A percentile compares a stretch with the other conserved stretches of the same genome.
These are phyloP conservation scores for Chelon labrosus DNA, from an alignment of 2,797 vertebrate genomes.

Conservation along the genomic window DNA sequence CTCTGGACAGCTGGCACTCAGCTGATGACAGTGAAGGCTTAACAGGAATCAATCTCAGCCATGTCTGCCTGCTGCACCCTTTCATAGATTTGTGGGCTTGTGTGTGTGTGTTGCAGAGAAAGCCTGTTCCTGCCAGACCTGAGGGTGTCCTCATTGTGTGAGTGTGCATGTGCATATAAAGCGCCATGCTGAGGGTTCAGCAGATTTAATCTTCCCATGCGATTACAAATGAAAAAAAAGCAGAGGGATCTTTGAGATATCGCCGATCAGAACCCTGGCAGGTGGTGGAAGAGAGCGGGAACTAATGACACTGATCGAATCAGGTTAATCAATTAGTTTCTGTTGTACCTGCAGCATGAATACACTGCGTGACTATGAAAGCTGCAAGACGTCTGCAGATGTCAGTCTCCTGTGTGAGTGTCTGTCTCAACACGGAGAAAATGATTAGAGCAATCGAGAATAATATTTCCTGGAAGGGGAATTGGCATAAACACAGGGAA, in stretches of 20 bases:
- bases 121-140: slow-evolving; percentile 53
- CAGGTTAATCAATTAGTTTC: slow-evolving; percentile 57
- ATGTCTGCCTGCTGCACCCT: slow-evolving; percentile 56
- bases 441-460: slow-evolving; percentile 23
- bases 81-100: slow-evolving; percentile 50
- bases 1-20: slow-evolving; percentile 82
- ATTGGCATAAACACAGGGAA: neutral
- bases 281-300: slow-evolving; percentile 46
- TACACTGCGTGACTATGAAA: slow-evolving; percentile 30
- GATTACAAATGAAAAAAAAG: slow-evolving; percentile 62
- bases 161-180: slow-evolving; percentile 10
- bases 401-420: slow-evolving; percentile 22
- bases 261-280: slow-evolving; percentile 35
- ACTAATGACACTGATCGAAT: slow-evolving; percentile 46
- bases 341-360: slow-evolving; percentile 25
- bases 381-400: slow-evolving; percentile 10
- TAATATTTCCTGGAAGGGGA: slow-evolving; percentile 16
- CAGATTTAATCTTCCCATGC: slow-evolving; percentile 61
- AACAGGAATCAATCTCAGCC: slow-evolving; percentile 72
- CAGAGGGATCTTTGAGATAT: slow-evolving; percentile 50
- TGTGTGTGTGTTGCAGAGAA: slow-evolving; percentile 23
- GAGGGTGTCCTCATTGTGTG: slow-evolving; percentile 32
- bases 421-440: neutral
- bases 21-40: slow-evolving; percentile 80
- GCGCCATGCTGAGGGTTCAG: slow-evolving; percentile 24